Conservation (phyloP, 2,888 invertebrate species). For the Diadromus collaris region DNA sequence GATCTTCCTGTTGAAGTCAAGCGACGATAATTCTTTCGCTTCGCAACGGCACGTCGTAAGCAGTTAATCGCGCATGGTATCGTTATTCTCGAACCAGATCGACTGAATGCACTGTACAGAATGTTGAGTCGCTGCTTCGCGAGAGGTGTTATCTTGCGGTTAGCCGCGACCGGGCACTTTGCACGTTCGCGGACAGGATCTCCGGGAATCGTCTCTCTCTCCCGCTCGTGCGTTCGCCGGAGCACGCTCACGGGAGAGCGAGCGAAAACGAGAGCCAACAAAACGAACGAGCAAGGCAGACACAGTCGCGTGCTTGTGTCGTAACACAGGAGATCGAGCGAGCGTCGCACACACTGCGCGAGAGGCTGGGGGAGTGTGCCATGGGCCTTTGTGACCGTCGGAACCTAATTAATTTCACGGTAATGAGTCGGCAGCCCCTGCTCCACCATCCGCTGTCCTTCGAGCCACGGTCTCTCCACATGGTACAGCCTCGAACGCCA, state of each 20-base stretch:
- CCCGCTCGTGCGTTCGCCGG: background rate
- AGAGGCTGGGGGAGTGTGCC: constrained; percentile 10
- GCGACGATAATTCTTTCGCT: too few relatives aligned
- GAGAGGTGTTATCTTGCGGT: constrained; percentile 54
- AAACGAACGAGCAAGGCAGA: constrained; percentile 13
- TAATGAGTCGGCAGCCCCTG: constrained; percentile 67
- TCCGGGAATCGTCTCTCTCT: background rate
- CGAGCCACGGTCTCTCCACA: background rate
- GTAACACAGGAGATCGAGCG: background rate
- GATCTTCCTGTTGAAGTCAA: background rate
- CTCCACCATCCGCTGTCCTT: constrained; percentile 5
- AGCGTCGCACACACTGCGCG: background rate
- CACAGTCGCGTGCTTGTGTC: constrained; percentile 20
- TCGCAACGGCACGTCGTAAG: too few relatives aligned
- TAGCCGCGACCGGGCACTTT: constrained; percentile 46
- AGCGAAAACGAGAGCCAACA: constrained; percentile 9
- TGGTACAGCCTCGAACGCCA: background rate
- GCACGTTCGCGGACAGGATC: constrained; percentile 26
- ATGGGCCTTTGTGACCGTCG: constrained; percentile 72
- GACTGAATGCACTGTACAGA: constrained; percentile 9
- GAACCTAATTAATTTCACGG: constrained; percentile 73
- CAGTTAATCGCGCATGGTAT: background rate
- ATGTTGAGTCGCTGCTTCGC: background rate
- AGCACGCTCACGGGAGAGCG: background rate
- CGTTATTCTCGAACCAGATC: background rate